These are phyloP conservation scores for Manacus vitellinus DNA, from an alignment of 2,113 vertebrate genomes.

Conservation along the genomic window DNA sequence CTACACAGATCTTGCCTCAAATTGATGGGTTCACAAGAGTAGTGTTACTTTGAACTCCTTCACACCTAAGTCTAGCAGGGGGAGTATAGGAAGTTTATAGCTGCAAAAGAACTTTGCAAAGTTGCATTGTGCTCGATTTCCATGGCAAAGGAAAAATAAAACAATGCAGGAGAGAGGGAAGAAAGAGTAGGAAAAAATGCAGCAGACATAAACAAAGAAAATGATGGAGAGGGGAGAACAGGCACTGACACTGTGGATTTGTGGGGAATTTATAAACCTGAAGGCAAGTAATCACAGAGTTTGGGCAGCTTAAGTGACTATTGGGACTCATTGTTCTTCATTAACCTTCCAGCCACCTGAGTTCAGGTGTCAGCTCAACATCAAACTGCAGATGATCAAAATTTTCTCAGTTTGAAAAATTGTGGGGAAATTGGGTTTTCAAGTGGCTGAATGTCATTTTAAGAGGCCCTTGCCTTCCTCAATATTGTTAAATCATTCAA, in stretches of 20 bases:
- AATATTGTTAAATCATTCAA: neutral
- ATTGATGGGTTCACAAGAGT: fast-evolving
- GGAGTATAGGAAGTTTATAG: neutral
- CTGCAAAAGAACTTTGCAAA: neutral
- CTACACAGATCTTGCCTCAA: fast-evolving
- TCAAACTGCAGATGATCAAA: neutral
- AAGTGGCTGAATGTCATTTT: neutral
- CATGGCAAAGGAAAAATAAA: neutral
- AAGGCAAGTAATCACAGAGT: neutral
- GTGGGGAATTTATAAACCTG: neutral
- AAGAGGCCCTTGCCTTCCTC: neutral
- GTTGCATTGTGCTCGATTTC: fast-evolving
- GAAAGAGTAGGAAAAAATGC: neutral
- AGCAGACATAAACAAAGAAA: neutral
- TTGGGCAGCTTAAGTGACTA: neutral
- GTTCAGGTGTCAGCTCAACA: neutral
- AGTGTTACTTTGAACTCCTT: neutral
- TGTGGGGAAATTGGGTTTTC: neutral
- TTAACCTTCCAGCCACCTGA: neutral
- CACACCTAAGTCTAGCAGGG: neutral
- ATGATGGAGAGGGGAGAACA: neutral
- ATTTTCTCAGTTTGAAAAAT: neutral
- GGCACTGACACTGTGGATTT: neutral
- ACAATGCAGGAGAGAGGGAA: neutral
- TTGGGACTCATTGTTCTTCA: neutral